Conservation (phyloP, 1,140 invertebrate genomes). For the Aethina tumida region DNA sequence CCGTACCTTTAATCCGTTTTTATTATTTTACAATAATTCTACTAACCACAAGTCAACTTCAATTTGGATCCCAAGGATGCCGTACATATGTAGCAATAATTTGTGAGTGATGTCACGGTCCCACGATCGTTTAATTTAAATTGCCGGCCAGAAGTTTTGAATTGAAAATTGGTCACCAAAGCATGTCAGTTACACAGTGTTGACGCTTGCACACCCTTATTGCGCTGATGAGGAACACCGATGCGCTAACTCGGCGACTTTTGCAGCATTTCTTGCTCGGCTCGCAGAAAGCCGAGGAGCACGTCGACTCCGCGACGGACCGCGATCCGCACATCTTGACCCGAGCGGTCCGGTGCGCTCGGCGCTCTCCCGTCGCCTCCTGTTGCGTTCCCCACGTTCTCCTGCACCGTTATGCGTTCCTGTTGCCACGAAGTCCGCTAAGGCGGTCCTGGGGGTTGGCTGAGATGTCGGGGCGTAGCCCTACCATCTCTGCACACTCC, state of each 20-base stretch:
- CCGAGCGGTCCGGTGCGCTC: too few species aligned
- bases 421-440: slow-evolving; percentile 24
- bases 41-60: too few species aligned
- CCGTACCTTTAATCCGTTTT: too few species aligned
- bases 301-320: too few species aligned
- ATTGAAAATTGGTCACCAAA: not conserved
- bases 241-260: slow-evolving; percentile 20
- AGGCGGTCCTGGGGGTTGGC: slow-evolving; percentile 34
- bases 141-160: not conserved
- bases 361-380: too few species aligned
- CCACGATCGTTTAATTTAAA: not conserved
- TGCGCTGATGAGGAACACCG: not conserved
- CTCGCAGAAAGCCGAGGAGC: slow-evolving; percentile 3
- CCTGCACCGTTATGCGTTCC: slow-evolving; percentile 14
- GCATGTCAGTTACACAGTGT: not conserved
- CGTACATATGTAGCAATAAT: too few species aligned
- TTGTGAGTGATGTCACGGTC: not conserved
- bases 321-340: too few species aligned
- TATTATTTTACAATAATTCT: too few species aligned
- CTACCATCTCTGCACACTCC: slow-evolving; percentile 23
- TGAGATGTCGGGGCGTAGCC: slow-evolving; percentile 27
- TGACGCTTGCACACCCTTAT: not conserved
- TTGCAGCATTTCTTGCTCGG: slow-evolving; percentile 15
- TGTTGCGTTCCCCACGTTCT: too few species aligned
- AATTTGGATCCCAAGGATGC: too few species aligned